phyloP scores from a whole-genome alignment of 1,140 invertebrate genomes.

The Meteorus sp. region DNA sequence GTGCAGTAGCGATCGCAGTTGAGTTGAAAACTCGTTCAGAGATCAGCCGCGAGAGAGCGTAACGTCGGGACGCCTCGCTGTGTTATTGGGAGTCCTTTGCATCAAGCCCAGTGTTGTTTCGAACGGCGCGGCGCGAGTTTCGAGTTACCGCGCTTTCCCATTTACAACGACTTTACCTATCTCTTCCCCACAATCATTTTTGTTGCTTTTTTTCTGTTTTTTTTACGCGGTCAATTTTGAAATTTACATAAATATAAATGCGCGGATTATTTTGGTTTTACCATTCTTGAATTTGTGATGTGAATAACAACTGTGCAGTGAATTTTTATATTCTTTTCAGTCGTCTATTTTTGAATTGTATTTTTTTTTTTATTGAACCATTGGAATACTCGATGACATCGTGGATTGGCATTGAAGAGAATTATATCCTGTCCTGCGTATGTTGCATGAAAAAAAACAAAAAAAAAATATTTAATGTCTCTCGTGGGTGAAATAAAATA shows the following conservation, averaged over 20 bases:
- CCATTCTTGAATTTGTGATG: conserved; percentile 1
- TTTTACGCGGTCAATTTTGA: too few relatives aligned
- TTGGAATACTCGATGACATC: too few relatives aligned
- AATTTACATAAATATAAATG: too few relatives aligned
- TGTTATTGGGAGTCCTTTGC: conserved; percentile 27
- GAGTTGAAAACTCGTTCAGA: conserved; percentile 7
- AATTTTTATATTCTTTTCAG: neutral
- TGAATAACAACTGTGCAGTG: conserved; percentile 15
- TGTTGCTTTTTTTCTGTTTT: too few relatives aligned
- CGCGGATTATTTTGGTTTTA: neutral
- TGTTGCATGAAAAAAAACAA: too few relatives aligned
- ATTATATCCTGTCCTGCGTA: too few relatives aligned
- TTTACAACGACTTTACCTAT: neutral
- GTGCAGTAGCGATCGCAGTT: neutral
- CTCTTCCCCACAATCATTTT: too few relatives aligned
- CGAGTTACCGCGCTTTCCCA: conserved; percentile 18
- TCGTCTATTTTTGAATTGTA: neutral
- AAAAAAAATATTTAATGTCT: too few relatives aligned
- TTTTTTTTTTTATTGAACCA: neutral
- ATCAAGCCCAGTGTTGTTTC: conserved; percentile 46
- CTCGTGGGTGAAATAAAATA: too few relatives aligned
- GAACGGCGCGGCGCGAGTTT: conserved; percentile 41
- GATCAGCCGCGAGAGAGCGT: conserved; percentile 31
- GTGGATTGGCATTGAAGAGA: too few relatives aligned
- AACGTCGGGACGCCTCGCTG: conserved; percentile 11